phyloP scores from a whole-genome alignment of 2,888 invertebrate species.

The Spialia ferax region DNA sequence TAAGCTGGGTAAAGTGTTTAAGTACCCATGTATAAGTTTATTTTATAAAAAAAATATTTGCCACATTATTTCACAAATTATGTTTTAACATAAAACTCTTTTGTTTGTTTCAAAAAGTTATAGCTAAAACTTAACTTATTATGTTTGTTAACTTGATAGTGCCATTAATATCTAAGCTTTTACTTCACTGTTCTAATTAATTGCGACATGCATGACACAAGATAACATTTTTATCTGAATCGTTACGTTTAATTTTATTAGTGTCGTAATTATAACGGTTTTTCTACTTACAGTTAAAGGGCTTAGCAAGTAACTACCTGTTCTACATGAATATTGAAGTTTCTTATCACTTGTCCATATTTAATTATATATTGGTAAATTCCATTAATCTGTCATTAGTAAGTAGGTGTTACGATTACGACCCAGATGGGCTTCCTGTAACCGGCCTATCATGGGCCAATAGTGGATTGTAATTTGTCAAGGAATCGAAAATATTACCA shows the following conservation, averaged over 20 bases:
- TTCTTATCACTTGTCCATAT: constrained; percentile 20
- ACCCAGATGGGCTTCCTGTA: background rate
- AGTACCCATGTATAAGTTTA: too few species aligned
- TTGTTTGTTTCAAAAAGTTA: too few species aligned
- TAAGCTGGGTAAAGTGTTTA: too few species aligned
- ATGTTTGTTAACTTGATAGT: too few species aligned
- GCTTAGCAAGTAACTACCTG: constrained; percentile 1
- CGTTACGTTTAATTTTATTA: background rate
- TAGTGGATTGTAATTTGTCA: too few species aligned
- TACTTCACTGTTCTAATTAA: background rate
- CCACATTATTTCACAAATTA: too few species aligned
- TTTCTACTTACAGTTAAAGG: background rate
- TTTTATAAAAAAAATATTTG: too few species aligned
- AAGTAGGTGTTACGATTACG: constrained; percentile 1
- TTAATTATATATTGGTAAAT: constrained; percentile 17
- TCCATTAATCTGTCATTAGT: background rate
- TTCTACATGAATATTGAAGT: constrained; percentile 5
- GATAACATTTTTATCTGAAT: background rate
- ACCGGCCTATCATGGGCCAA: background rate
- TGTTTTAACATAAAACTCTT: too few species aligned
- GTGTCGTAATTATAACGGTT: constrained; percentile 26
- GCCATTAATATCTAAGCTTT: too few species aligned
- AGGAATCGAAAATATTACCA: too few species aligned
- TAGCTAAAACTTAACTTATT: too few species aligned
- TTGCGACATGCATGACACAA: constrained; percentile 1